Evolutionary conservation across 2,797 vertebrate genomes (phyloP).

Genomic region (Alouatta caraya): DNA sequence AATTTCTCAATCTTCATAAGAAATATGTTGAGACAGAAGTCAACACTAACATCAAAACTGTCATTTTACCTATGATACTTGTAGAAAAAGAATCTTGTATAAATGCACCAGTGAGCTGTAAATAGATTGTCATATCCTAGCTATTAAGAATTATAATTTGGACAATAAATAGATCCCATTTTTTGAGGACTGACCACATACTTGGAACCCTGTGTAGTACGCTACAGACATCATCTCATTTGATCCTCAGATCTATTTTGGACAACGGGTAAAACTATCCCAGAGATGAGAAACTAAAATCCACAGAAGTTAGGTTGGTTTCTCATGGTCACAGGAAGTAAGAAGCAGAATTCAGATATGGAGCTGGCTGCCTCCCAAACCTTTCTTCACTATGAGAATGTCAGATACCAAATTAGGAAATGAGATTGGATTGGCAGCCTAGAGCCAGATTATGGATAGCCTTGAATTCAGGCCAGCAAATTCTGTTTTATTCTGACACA

Average conservation of each 20-base stretch:
- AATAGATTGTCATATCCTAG: not conserved
- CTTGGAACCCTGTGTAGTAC: not conserved
- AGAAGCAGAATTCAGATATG: not conserved
- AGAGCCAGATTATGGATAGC: constrained; percentile 9
- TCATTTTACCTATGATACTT: not conserved
- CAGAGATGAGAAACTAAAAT: not conserved
- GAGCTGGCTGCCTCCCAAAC: not conserved
- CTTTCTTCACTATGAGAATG: constrained; percentile 39
- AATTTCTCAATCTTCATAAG: not conserved
- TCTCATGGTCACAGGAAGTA: not conserved
- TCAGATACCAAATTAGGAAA: constrained; percentile 35
- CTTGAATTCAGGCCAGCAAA: constrained; percentile 42
- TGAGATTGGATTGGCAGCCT: not conserved
- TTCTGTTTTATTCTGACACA: constrained; percentile 39
- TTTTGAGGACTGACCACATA: not conserved
- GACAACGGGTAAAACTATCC: not conserved
- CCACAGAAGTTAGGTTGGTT: not conserved
- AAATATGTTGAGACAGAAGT: not conserved
- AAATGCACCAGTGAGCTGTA: not conserved
- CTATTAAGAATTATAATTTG: not conserved
- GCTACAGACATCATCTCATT: not conserved
- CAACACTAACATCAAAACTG: constrained; percentile 20
- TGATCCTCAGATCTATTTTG: not conserved
- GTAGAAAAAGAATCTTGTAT: not conserved
- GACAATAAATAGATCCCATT: not conserved